Evolutionary conservation across 2,888 invertebrate genomes (phyloP), one percentile per base, ranked within the genome.

Genomic region (Synergus laeviventris): DNA sequence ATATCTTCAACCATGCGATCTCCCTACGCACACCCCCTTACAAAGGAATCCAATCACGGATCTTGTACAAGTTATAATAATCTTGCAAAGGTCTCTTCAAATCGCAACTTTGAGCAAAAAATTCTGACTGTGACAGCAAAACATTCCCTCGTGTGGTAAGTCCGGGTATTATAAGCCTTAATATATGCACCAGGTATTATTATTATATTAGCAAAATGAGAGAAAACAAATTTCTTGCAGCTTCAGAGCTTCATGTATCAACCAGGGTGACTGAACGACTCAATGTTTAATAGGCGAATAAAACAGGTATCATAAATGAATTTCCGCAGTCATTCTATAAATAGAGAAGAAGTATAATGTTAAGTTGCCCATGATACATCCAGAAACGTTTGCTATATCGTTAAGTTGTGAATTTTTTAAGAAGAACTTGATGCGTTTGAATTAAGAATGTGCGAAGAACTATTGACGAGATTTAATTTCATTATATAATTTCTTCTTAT

Each of bases 221-320:
- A 3, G 16, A 66, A 66, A 12, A 66, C 21, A 0, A 45, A 21
- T 38, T 62, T 39, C 18, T 62, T 38, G 36, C 36, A 61, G 16
- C 31, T 45, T 45, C 16, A 3, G 4, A 1, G 31, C 16, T 3
- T 45, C 36, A 16, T 11, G 59, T 21, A 59, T 61, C 31, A 42
- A 39, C 2, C n/a, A 64, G 64, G 64, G 64, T 64, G 42, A 64
- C 21, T 64, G 64, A 42, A 64, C 64, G 64, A 64, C 39, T 64
- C 14, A 64, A 64, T 64, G 39, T 66, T 66, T 66, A 45, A 45
- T 45, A 45, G 66, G 45, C 66, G 21, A 66, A 45, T 66, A 16
- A 45, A 66, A 66, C 66, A 45, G 66, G 66, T 66, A 66, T 66
- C 49, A 54, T 66, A n/a, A 66, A 66, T 45, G 66, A 66, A 24